Conservation (phyloP, 2,888 invertebrate genomes). For the Trachelus tabidus region DNA sequence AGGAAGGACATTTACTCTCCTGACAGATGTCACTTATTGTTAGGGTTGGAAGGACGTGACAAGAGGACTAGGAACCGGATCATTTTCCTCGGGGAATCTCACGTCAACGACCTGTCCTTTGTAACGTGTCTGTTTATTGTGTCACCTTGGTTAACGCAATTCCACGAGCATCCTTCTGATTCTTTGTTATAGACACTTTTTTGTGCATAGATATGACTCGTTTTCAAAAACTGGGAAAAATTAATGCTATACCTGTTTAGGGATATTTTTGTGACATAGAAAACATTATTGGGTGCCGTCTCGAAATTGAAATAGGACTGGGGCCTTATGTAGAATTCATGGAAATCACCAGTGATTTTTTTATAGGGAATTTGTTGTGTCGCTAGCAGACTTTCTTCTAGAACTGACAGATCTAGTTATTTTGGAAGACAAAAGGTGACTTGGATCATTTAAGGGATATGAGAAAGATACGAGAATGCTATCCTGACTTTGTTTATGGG, state of each 20-base stretch:
- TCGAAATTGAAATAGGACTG: background rate
- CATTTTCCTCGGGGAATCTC: background rate
- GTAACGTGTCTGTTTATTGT: background rate
- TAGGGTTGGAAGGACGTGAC: background rate
- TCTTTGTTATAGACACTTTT: background rate
- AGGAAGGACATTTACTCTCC: background rate
- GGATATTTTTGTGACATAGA: background rate
- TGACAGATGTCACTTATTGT: background rate
- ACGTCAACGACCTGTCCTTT: background rate
- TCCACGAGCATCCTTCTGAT: background rate
- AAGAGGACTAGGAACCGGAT: background rate
- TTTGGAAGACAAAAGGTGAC: background rate
- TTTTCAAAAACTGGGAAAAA: background rate
- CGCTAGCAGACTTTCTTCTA: background rate
- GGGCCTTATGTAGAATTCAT: background rate
- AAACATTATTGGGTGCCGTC: background rate
- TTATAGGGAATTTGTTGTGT: no score
- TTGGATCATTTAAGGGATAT: background rate
- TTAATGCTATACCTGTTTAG: background rate
- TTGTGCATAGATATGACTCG: background rate
- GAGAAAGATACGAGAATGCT: background rate
- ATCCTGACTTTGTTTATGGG: background rate
- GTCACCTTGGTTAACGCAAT: background rate
- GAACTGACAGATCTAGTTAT: background rate
- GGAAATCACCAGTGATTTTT: no score